Percentiles rank a stretch among this genome's conserved stretches.
Conservation (phyloP, 2,113 vertebrate species). For the Boulengerochromis microlepis region DNA sequence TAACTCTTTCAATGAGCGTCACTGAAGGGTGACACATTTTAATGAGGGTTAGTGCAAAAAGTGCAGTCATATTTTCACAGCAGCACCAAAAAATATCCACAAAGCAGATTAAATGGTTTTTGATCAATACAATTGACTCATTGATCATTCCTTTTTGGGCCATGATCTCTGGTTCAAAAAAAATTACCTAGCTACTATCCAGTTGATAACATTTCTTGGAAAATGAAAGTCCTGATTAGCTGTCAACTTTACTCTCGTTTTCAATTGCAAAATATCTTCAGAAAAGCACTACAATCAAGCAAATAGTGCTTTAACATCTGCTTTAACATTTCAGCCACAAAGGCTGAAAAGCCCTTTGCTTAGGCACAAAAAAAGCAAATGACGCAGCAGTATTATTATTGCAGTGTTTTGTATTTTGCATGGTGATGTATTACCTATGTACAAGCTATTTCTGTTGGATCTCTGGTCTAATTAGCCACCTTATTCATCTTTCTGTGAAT, state of each 20-base stretch:
- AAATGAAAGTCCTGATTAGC: neutral
- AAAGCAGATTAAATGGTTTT: neutral
- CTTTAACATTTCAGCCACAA: neutral
- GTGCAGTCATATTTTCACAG: neutral
- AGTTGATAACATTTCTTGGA: neutral
- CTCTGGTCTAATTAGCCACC: conserved; percentile 45
- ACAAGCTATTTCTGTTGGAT: conserved; percentile 33
- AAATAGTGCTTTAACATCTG: neutral
- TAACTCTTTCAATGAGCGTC: neutral
- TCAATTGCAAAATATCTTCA: neutral
- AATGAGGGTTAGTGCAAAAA: neutral
- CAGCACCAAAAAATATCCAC: neutral
- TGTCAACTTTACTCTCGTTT: neutral
- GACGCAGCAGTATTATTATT: conserved; percentile 46
- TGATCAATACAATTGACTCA: neutral
- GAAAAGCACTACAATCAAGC: neutral
- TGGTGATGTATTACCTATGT: conserved; percentile 52
- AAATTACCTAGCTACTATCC: neutral
- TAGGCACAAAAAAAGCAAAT: conserved; percentile 33
- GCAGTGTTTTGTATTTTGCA: conserved; percentile 33
- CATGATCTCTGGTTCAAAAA: neutral
- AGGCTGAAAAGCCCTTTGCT: neutral
- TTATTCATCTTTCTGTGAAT: conserved; percentile 51
- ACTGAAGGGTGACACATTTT: neutral
- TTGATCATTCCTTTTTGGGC: neutral